Percentiles rank a stretch among this genome's conserved stretches.
phyloP scores from a whole-genome alignment of 2,797 vertebrate genomes.

The Neoniphon sammara region DNA sequence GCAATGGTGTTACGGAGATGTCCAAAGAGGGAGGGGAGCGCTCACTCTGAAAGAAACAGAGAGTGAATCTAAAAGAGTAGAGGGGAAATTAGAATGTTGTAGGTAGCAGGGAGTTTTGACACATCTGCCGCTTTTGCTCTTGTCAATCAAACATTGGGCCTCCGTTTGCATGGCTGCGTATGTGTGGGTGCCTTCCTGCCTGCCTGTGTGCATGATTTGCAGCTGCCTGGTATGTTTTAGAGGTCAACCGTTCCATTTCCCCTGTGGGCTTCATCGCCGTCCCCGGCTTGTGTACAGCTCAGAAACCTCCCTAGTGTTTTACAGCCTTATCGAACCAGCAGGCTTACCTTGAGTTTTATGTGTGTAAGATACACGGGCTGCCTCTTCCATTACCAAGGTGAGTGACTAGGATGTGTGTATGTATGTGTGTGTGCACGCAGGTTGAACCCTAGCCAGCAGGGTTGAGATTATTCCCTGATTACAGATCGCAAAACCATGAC shows the following conservation, averaged over 20 bases:
- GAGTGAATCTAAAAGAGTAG: conserved; percentile 16
- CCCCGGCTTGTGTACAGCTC: conserved; percentile 8
- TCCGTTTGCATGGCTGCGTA: conserved; percentile 34
- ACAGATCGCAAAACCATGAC: conserved; percentile 57
- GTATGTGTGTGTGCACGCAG: conserved; percentile 15
- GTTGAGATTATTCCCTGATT: conserved; percentile 68
- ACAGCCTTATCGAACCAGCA: conserved; percentile 47
- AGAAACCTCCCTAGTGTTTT: conserved; percentile 53
- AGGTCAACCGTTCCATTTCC: conserved; percentile 54
- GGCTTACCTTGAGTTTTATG: conserved; percentile 61
- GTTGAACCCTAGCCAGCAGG: conserved; percentile 53
- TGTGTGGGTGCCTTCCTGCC: conserved; percentile 8
- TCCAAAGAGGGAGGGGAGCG: neutral
- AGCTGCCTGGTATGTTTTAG: conserved; percentile 38
- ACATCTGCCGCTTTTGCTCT: conserved; percentile 22
- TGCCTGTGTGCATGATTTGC: conserved; percentile 18
- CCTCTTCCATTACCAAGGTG: conserved; percentile 55
- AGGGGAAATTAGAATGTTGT: conserved; percentile 9
- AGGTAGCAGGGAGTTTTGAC: conserved; percentile 10
- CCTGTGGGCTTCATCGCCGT: conserved; percentile 2
- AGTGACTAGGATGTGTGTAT: conserved; percentile 25
- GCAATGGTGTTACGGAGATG: conserved; percentile 32
- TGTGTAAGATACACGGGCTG: conserved; percentile 39
- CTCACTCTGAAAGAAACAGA: neutral
- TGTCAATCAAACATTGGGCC: conserved; percentile 31